These are phyloP conservation scores for Carposina sasakii DNA, from an alignment of 1,140 invertebrate genomes.

Conservation along the genomic window DNA sequence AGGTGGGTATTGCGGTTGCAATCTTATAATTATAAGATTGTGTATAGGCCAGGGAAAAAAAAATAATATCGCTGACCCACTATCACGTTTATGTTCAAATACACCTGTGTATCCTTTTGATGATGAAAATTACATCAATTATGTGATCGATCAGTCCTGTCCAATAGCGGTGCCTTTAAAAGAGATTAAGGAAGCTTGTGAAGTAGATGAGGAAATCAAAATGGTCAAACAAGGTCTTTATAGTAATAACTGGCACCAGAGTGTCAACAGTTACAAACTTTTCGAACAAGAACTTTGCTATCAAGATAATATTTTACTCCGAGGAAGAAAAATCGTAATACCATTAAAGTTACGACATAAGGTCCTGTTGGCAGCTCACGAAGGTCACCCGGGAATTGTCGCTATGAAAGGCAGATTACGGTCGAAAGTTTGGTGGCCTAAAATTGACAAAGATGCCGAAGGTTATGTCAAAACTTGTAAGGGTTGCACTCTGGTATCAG, in stretches of 20 bases:
- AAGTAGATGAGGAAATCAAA: neutral
- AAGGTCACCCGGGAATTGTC: slow-evolving; percentile 19
- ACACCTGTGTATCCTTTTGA: neutral
- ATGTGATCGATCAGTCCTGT: slow-evolving; percentile 1
- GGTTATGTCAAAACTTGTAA: slow-evolving; percentile 48
- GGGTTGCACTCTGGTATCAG: slow-evolving; percentile 39
- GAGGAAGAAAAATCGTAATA: slow-evolving; percentile 23
- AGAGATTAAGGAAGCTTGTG: neutral
- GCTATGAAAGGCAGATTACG: slow-evolving; percentile 72
- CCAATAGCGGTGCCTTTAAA: neutral
- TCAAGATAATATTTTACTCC: neutral
- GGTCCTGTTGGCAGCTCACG: slow-evolving; percentile 42
- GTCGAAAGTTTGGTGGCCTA: slow-evolving; percentile 39
- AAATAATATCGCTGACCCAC: slow-evolving; percentile 11
- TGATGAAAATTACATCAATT: slow-evolving; percentile 3
- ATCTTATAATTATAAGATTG: slow-evolving; percentile 2
- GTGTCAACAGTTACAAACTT: neutral
- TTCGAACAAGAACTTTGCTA: slow-evolving; percentile 5
- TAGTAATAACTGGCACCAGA: neutral
- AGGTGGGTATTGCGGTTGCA: slow-evolving; percentile 12
- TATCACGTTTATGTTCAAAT: slow-evolving; percentile 4
- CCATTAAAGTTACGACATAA: slow-evolving; percentile 19
- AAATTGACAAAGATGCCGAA: slow-evolving; percentile 62
- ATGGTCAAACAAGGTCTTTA: neutral
- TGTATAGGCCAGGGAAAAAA: slow-evolving; percentile 8